Evolutionary conservation across 2,113 vertebrate genomes (phyloP), one percentile per base, ranked within the genome.

Genomic region (Callaeas wilsoni): DNA sequence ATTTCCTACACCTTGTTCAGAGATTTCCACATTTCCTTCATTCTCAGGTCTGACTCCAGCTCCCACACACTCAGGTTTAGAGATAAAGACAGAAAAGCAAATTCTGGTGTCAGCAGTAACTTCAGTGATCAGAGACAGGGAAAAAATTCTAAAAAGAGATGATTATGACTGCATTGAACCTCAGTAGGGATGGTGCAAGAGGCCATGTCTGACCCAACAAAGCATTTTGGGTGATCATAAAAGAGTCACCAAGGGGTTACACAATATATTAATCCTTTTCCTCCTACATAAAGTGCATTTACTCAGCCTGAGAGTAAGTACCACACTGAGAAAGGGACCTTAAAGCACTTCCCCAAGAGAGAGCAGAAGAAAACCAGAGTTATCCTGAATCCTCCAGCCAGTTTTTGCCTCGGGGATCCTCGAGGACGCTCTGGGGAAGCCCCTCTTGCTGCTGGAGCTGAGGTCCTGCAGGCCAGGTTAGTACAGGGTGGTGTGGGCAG

Each of bases 241-340:
- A 90, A 76, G 23, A 73, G 52, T 81, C 69, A 69, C 37, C 49
- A 21, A 57, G 52, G 63, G 37, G 22, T 89, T 64, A 59, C 8
- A 53, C 41, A 52, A 71, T 82, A 22, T 46, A 75, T 71, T 64
- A 57, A 68, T 75, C 49, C 6, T 4, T 57, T 35, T 83, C 81
- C 80, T 73, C 30, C 27, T n/a, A 33, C 71, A 73, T 94, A 78
- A 94, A 76, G 93, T 83, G 77, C 84, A 22, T 83, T 77, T 49
- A 69, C 71, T 91, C 77, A 91, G 94, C 95, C 95, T 89, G 92
- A 96, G 91, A 93, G 8, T 30, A 82, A 87, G 46, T 18, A 46
- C 64, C 86, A 74, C 63, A 49, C 25, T 4, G 37, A 90, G 50
- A 86, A 77, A 63, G 90, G 70, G 85, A 89, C 39, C 60, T 73